phyloP scores from a whole-genome alignment of 1,140 invertebrate species.

The Amyelois transitella region DNA sequence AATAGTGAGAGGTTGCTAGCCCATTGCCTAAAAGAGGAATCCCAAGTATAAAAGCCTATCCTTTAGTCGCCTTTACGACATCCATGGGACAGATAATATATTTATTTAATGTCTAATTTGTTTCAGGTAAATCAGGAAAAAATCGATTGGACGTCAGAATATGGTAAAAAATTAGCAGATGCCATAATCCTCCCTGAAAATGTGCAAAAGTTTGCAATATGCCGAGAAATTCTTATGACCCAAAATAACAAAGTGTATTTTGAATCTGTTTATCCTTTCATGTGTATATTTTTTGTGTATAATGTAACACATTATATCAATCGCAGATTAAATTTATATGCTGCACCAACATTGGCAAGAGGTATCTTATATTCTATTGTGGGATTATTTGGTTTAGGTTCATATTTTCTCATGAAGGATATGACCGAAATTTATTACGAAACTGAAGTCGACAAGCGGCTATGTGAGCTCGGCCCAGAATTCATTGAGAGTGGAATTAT shows the following conservation, averaged over 20 bases:
- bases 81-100: too few species aligned
- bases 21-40: too few species aligned
- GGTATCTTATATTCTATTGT: slow-evolving; percentile 75
- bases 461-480: slow-evolving; percentile 75
- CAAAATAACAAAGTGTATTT: slow-evolving; percentile 74
- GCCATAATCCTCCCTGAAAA: slow-evolving; percentile 82
- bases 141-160: slow-evolving; percentile 77
- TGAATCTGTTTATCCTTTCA: slow-evolving; percentile 69
- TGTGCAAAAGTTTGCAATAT: slow-evolving; percentile 86
- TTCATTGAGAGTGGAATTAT: slow-evolving; percentile 83
- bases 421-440: slow-evolving; percentile 77
- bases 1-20: too few species aligned
- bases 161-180: slow-evolving; percentile 77
- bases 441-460: slow-evolving; percentile 75
- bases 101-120: too few species aligned
- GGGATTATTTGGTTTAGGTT: slow-evolving; percentile 74
- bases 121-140: slow-evolving; percentile 74
- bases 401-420: slow-evolving; percentile 80
- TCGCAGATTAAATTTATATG: slow-evolving; percentile 74
- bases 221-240: slow-evolving; percentile 79
- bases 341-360: slow-evolving; percentile 68
- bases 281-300: slow-evolving; percentile 68
- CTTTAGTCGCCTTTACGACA: too few species aligned
- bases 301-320: slow-evolving; percentile 71
- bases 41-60: too few species aligned